Evolutionary conservation across 2,888 invertebrate species (phyloP).

Genomic region (Phyto melanocephala): DNA sequence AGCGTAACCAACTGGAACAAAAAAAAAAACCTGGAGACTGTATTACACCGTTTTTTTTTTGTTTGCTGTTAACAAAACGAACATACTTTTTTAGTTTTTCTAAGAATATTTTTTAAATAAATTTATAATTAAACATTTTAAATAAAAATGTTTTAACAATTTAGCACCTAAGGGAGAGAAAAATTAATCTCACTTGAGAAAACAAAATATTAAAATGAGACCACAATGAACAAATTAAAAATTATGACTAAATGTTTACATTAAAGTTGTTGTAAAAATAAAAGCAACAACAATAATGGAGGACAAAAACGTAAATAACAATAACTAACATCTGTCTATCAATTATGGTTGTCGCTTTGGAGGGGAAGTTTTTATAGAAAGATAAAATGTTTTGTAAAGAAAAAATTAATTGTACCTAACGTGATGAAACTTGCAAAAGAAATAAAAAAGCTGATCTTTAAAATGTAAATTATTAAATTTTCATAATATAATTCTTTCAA

Average conservation of each 20-base stretch:
- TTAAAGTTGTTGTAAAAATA: conserved; percentile 15
- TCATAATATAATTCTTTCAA: no score
- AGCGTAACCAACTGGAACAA: background rate
- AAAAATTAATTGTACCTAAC: no score
- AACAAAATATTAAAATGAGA: background rate
- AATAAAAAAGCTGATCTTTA: no score
- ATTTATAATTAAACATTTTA: background rate
- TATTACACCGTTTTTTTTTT: conserved; percentile 25
- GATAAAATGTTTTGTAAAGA: no score
- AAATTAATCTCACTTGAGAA: background rate
- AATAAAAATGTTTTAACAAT: background rate
- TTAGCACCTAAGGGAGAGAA: background rate
- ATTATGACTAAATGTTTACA: conserved; percentile 47
- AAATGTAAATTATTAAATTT: no score
- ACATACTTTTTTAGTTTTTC: background rate
- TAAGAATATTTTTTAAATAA: background rate
- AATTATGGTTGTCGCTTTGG: background rate
- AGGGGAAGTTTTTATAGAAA: no score
- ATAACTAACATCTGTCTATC: conserved; percentile 18
- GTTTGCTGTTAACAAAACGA: conserved; percentile 7
- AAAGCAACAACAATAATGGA: background rate
- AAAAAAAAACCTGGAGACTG: conserved; percentile 9
- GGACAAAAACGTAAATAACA: background rate
- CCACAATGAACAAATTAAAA: background rate
- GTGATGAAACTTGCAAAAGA: no score